Percentiles rank a stretch among this genome's conserved stretches.
Evolutionary conservation across 37 sponge, comb jelly and placozoan species (phyloP).

Genomic region (Geodia barretti): DNA sequence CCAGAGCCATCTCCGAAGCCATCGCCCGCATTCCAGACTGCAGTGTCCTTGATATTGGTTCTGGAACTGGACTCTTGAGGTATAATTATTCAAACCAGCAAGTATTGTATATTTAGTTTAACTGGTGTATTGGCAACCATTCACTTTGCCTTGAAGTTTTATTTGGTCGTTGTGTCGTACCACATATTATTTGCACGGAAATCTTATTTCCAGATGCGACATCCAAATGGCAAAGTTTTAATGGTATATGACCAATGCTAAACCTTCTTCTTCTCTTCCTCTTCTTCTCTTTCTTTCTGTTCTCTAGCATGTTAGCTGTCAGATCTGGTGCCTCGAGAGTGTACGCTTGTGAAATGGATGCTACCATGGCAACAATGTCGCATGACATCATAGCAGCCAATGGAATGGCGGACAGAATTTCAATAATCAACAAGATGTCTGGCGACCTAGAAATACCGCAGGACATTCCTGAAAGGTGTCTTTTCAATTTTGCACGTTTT

Average conservation of each 20-base stretch:
- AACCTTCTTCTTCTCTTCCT: too few species aligned
- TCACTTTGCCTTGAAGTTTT: too few species aligned
- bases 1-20: conserved; percentile 37
- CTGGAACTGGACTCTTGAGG: conserved; percentile 83
- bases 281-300: too few species aligned
- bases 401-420: conserved; percentile 30
- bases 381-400: conserved; percentile 50
- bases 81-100: conserved; percentile 4
- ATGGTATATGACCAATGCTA: too few species aligned
- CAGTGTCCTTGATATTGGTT: conserved; percentile 71
- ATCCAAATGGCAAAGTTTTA: too few species aligned
- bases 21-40: conserved; percentile 18
- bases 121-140: too few species aligned
- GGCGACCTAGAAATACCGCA: conserved; percentile 31
- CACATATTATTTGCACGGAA: too few species aligned
- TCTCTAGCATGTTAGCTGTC: conserved; percentile 69
- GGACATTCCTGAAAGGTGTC: conserved; percentile 48
- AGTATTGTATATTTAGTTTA: too few species aligned
- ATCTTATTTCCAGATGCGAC: too few species aligned
- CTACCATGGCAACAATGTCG: conserved; percentile 46
- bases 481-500: too few species aligned
- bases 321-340: conserved; percentile 61
- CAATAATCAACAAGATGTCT: conserved; percentile 34
- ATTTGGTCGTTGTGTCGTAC: too few species aligned
- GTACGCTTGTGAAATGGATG: conserved; percentile 56